These are phyloP conservation scores for Drosophila acutilabella DNA, from an alignment of 2,888 invertebrate genomes.

Conservation along the genomic window DNA sequence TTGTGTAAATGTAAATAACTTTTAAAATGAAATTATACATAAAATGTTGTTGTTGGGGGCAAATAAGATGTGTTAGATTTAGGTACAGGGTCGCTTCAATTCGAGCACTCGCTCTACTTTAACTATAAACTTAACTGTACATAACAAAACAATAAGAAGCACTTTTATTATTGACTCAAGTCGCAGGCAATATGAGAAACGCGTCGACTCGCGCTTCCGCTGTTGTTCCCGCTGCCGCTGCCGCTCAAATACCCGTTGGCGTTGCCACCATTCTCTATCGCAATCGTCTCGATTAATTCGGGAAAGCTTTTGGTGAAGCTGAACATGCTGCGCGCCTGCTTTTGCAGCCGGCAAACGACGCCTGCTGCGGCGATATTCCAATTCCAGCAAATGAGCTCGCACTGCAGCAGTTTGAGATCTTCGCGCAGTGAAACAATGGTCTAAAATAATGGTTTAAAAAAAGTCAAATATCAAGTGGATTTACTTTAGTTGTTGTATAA, in stretches of 20 bases:
- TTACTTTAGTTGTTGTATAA: neutral
- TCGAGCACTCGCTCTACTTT: slow-evolving; percentile 1
- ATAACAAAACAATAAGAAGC: slow-evolving; percentile 11
- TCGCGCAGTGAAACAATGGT: slow-evolving; percentile 86
- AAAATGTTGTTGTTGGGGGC: neutral
- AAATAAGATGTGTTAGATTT: neutral
- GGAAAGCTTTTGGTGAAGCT: slow-evolving; percentile 69
- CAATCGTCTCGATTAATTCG: slow-evolving; percentile 61
- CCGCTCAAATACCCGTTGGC: neutral
- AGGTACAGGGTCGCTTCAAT: slow-evolving; percentile 13
- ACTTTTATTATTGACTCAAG: slow-evolving; percentile 37
- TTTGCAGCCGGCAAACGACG: slow-evolving; percentile 80
- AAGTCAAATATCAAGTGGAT: neutral
- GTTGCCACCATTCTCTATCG: slow-evolving; percentile 7
- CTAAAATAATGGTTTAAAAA: slow-evolving; percentile 76
- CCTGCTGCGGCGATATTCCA: slow-evolving; percentile 83
- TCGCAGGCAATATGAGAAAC: slow-evolving; percentile 43
- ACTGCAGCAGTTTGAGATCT: slow-evolving; percentile 86
- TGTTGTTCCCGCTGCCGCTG: slow-evolving; percentile 4
- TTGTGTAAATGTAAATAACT: neutral
- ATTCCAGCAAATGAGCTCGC: slow-evolving; percentile 86
- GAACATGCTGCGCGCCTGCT: slow-evolving; percentile 74
- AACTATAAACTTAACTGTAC: slow-evolving; percentile 36
- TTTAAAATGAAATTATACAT: slow-evolving; percentile 1
- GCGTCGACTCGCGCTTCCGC: slow-evolving; percentile 14